Conservation (phyloP, 2,797 vertebrate species). For the Sciaenops ocellatus region DNA sequence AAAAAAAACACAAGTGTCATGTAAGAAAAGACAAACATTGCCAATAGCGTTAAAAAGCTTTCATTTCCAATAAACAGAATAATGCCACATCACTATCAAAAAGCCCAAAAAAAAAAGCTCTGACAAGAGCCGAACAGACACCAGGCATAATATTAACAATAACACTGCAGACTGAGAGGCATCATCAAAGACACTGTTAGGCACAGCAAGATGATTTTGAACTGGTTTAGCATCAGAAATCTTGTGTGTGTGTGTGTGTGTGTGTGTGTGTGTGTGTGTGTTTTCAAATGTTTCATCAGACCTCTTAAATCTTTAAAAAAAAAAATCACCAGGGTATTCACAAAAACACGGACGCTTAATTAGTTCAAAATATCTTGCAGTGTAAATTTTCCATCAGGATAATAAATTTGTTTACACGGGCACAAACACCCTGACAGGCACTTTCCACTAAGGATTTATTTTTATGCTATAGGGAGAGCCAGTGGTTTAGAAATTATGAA, state of each 20-base stretch:
- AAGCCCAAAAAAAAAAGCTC: slow-evolving; percentile 56
- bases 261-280: background rate
- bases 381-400: slow-evolving; percentile 52
- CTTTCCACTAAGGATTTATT: slow-evolving; percentile 64
- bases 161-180: slow-evolving; percentile 60
- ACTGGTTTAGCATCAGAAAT: slow-evolving; percentile 58
- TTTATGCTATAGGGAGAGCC: slow-evolving; percentile 44
- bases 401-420: slow-evolving; percentile 58
- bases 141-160: slow-evolving; percentile 68
- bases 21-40: slow-evolving; percentile 51
- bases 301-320: slow-evolving; percentile 34
- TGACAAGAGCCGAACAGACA: slow-evolving; percentile 67
- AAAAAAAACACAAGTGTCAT: slow-evolving; percentile 29
- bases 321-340: slow-evolving; percentile 17
- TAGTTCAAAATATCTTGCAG: slow-evolving; percentile 56
- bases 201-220: slow-evolving; percentile 58
- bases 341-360: slow-evolving; percentile 57
- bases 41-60: slow-evolving; percentile 49
- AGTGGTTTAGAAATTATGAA: background rate
- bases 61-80: slow-evolving; percentile 53
- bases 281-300: slow-evolving; percentile 44
- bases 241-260: slow-evolving; percentile 2
- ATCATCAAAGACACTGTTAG: slow-evolving; percentile 61
- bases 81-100: slow-evolving; percentile 68
- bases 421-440: slow-evolving; percentile 76